Base-by-base conservation (phyloP, 2,888 invertebrate genomes). In the Oscheius sp. region DNA sequence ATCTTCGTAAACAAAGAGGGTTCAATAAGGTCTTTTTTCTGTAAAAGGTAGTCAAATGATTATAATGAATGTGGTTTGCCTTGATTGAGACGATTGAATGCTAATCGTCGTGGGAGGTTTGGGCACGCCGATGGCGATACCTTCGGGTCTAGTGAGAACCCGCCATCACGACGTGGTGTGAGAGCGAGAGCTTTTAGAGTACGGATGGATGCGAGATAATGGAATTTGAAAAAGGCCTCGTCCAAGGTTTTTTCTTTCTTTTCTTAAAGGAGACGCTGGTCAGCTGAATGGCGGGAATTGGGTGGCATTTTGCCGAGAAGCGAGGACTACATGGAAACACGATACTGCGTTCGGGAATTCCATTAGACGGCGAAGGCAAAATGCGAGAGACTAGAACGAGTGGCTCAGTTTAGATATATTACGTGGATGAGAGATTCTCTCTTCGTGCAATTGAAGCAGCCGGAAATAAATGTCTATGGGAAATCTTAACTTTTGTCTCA, bases 321-420 rank as follows among this genome's bases (percentile, higher is more conserved):
- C 87, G 89, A 90, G 74, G 90, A 90, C 77, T 91, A 91, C 85
- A 89, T 90, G 25, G 91, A 91, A 85, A 90, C 90, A 86, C 90
- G 90, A 78, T 91, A 90, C 85, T 91, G 90, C 90, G 90, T 90
- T 58, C 89, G 90, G 76, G 90, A 90, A 66, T 66, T 66, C 66
- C 66, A 66, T 66, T 66, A 52, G 66, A 66, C 66, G 66, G 66
- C 35, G 35, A 9, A 49, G 61, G 64, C 64, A 64, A 64, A 64
- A 64, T 64, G 64, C 49, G 64, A 13, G 35, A 35, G 41, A 27
- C 49, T 55, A 55, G 61, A 61, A 61, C 61, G 52, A 66, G 49
- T 12, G 12, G 66, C 66, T 41, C 61, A 41, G 43, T 61, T 61
- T 61, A 61, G 61, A 61, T 41, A 61, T 61, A 61, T 61, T 61